phyloP scores from a whole-genome alignment of 2,113 vertebrate genomes.

The Oncorhynchus nerka region DNA sequence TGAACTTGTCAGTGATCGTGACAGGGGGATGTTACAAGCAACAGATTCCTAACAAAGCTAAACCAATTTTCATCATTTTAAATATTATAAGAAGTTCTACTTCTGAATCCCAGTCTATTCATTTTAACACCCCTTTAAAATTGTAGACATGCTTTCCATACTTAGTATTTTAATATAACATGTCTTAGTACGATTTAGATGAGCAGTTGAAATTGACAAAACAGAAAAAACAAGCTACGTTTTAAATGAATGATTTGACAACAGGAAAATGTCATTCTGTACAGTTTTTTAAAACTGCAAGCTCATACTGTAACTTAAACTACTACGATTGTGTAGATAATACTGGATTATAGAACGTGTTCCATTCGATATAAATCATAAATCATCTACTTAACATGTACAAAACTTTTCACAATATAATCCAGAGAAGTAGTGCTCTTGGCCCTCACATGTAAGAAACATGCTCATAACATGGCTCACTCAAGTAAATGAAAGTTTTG shows the following conservation, averaged over 20 bases:
- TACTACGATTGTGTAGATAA: no score
- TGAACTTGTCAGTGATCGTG: conserved; percentile 27
- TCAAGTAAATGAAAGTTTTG: background rate
- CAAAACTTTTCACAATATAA: conserved; percentile 2
- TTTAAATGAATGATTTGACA: background rate
- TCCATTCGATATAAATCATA: background rate
- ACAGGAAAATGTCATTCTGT: background rate
- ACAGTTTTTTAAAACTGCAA: background rate
- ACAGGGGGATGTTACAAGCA: background rate
- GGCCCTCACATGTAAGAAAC: background rate
- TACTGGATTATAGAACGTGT: background rate
- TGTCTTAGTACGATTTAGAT: background rate
- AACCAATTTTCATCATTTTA: background rate
- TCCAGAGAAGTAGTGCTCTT: background rate
- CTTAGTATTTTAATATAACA: background rate
- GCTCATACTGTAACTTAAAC: background rate
- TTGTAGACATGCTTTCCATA: background rate
- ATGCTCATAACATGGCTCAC: conserved; percentile 13
- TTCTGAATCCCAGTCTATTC: no score
- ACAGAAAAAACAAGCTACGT: no score
- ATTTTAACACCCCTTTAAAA: no score
- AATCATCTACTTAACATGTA: background rate
- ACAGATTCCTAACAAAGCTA: background rate
- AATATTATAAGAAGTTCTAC: no score
- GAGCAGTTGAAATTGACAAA: background rate